Evolutionary conservation across 2,113 vertebrate genomes (phyloP).

Genomic region (Larimichthys crocea): DNA sequence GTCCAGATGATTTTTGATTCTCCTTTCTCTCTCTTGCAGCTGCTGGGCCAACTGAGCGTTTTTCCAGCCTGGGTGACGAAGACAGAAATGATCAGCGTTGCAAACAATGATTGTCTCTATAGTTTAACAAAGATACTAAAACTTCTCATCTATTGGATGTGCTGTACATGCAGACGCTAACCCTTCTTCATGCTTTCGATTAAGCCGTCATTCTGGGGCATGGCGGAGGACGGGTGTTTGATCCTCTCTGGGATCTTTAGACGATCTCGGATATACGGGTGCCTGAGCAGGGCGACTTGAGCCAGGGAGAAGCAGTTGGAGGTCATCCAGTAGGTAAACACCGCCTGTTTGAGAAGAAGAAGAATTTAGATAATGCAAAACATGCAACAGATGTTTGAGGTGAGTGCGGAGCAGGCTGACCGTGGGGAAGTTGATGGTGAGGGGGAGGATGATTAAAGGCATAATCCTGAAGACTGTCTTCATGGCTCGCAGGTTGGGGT

Average conservation of each 20-base stretch:
- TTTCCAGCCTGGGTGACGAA: slow-evolving; percentile 86
- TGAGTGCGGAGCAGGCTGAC: slow-evolving; percentile 72
- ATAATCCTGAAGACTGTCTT: slow-evolving; percentile 89
- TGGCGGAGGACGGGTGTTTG: slow-evolving; percentile 67
- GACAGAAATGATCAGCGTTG: neutral
- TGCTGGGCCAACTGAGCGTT: slow-evolving; percentile 86
- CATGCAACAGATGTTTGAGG: neutral
- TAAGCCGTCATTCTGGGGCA: slow-evolving; percentile 83
- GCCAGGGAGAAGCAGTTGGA: slow-evolving; percentile 90
- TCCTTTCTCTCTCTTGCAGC: slow-evolving; percentile 85
- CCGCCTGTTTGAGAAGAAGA: slow-evolving; percentile 77
- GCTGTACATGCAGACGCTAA: slow-evolving; percentile 35
- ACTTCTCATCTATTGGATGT: neutral
- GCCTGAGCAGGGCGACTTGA: slow-evolving; percentile 87
- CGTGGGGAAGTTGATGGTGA: slow-evolving; percentile 91
- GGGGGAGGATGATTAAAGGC: slow-evolving; percentile 88
- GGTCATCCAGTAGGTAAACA: slow-evolving; percentile 93
- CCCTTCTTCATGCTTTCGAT: slow-evolving; percentile 85
- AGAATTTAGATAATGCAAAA: neutral
- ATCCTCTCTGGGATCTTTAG: slow-evolving; percentile 86
- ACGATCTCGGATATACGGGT: slow-evolving; percentile 81
- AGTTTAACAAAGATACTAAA: neutral
- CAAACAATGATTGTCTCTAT: neutral
- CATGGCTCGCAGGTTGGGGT: slow-evolving; percentile 87
- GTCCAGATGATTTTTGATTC: slow-evolving; percentile 88